Evolutionary conservation across 2,888 invertebrate species (phyloP), one percentile per base, ranked within the genome.

Genomic region (Protonemura montana): DNA sequence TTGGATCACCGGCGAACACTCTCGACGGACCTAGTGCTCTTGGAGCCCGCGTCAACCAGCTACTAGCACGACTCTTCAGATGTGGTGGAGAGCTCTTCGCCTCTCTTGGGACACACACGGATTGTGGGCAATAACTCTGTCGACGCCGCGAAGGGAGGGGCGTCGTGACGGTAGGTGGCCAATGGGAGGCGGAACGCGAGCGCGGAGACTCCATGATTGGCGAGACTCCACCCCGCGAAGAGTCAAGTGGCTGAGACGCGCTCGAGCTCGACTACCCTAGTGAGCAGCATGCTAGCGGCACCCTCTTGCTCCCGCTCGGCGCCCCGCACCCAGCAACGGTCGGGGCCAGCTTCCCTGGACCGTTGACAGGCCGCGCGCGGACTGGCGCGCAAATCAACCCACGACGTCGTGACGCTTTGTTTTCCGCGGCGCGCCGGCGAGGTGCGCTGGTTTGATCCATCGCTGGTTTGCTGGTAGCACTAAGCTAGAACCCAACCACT

Each of bases 121-220:
- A 86, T 86, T 87, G 82, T 87, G 87, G 87, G 87, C 86, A 87
- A 86, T 87, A 85, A 87, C 86, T 87, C 85, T 76, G 28, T 85
- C 84, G 77, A 76, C 5, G 82, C 42, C 76, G 59, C 42, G 59
- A 26, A 42, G 35, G 87, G 87, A 35, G 87, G 86, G 35, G 87
- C 76, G 29, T 84, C 2, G 28, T 26, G 10, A 6, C 7, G 27
- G 16, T 42, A 42, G 16, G 59, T 2, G 59, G 76, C 84, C 84
- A 84, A 84, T 84, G 84, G 84, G 76, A 13, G 59, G 26, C 30
- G 26, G 82, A n/a, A 26, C 35, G 35, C 1, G 42, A 27, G 16
- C 76, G 26, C 13, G 84, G 76, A 84, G 76, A 26, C 84, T 76
- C 84, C 84, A 84, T 84, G 59, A 84, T 59, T 27, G 21, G 16